Conservation (phyloP, 2,113 vertebrate species). For the Saimiri boliviensis region DNA sequence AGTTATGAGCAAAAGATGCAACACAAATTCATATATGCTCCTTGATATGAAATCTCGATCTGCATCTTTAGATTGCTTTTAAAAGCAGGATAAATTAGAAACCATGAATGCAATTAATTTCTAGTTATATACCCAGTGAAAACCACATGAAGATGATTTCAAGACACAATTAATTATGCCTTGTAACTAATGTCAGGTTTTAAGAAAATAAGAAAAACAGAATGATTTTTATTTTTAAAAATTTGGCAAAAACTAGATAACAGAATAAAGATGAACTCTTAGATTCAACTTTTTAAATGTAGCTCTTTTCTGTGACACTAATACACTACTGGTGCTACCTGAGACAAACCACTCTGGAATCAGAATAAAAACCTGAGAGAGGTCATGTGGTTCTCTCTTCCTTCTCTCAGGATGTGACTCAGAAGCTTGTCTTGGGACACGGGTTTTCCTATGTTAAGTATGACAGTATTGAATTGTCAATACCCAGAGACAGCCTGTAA, state of each 20-base stretch:
- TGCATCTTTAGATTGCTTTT: neutral
- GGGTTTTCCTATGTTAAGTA: neutral
- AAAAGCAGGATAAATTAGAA: neutral
- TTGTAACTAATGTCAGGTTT: neutral
- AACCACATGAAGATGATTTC: neutral
- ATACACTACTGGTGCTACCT: neutral
- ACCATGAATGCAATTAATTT: no score
- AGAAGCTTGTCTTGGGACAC: no score
- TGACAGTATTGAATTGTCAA: neutral
- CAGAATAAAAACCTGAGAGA: neutral
- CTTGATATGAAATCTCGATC: neutral
- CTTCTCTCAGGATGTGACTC: neutral
- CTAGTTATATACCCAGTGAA: neutral
- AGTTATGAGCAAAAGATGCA: neutral
- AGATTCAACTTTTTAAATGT: neutral
- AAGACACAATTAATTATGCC: neutral
- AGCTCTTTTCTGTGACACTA: neutral
- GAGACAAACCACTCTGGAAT: neutral
- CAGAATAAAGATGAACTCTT: neutral
- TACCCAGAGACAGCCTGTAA: neutral
- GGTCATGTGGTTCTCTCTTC: neutral
- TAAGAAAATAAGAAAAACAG: neutral
- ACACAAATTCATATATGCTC: neutral
- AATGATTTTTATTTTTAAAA: neutral
- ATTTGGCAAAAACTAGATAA: neutral